phyloP scores from a whole-genome alignment of 2,113 vertebrate genomes.

The Craseonycteris thonglongyai region DNA sequence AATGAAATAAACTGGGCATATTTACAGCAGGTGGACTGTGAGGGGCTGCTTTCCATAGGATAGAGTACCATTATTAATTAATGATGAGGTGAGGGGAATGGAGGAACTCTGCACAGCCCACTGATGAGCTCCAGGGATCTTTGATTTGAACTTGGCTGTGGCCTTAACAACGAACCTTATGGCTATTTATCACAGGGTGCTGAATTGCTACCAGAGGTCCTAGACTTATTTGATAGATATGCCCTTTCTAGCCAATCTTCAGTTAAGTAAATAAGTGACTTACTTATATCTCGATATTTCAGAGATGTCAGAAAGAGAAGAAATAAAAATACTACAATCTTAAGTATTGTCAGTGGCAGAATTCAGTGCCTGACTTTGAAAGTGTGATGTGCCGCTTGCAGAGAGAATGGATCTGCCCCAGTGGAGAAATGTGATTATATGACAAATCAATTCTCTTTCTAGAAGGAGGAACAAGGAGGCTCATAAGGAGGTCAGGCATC shows the following conservation, averaged over 20 bases:
- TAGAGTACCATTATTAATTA: not conserved
- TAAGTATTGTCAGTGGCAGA: constrained; percentile 5
- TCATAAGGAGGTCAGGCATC: constrained; percentile 27
- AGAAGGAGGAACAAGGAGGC: constrained; percentile 17
- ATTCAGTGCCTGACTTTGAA: constrained; percentile 47
- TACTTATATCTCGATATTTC: constrained; percentile 54
- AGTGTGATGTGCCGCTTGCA: not conserved
- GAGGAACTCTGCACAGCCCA: not conserved
- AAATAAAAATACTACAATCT: constrained; percentile 42
- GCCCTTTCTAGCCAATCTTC: not conserved
- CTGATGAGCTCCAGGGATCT: not conserved
- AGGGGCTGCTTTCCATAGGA: not conserved
- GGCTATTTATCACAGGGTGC: not conserved
- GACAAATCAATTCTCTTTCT: constrained; percentile 60
- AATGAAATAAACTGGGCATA: not conserved
- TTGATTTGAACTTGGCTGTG: not conserved
- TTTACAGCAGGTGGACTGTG: not conserved
- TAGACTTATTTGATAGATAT: not conserved
- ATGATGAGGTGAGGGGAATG: fast-evolving
- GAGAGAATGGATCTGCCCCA: constrained; percentile 35
- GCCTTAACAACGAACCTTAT: not conserved
- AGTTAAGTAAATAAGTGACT: constrained; percentile 54
- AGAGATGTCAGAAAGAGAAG: constrained; percentile 56
- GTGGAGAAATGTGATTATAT: constrained; percentile 19
- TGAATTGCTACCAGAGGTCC: not conserved